Base-by-base conservation (phyloP, 2,113 vertebrate species). In the Phaetusa simplex region DNA sequence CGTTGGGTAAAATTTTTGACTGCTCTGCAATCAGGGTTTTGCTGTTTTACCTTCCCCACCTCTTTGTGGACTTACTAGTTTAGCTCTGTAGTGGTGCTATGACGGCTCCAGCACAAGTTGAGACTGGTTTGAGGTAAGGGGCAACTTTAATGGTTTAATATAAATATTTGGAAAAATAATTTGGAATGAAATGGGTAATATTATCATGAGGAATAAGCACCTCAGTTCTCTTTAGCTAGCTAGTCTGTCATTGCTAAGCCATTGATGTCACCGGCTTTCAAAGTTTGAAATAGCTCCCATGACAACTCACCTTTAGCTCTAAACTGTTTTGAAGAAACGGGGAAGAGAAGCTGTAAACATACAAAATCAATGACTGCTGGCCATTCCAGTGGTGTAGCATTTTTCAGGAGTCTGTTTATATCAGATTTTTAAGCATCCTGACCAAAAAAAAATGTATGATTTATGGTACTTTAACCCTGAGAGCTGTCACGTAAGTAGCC, bases 301-400 rank as follows among this genome's bases (percentile, higher is more conserved):
- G 52, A 64, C 38, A 89, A 34, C 16, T 50, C 0, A 2, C 14
- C 26, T 56, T 42, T 61, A 77, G 19, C 66, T 94, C 34, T 82
- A 56, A 87, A 72, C 9, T 32, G 27, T 49, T 76, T 91, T 65
- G 85, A 69, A 76, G 69, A 45, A 45, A 56, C 59, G 17, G 17
- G 40, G 26, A 90, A 92, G 30, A 76, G 40, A 87, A 85, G 23
- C 32, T 45, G 38, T 56, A 96, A 85, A 88, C 1, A 0, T 70
- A 61, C 13, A 90, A 92, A 95, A 85, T 38, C 71, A 82, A 9
- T 72, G 40, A 49, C n/a, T 92, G 62, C 62, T 96, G 67, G 72
- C 62, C 22, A 61, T 96, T 91, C 95, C 62, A 95, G 87, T 90
- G 85, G 40, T 58, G 85, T 93, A 55, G 81, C 93, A 82, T 97